These are phyloP conservation scores for Apogon hyalosoma DNA, from an alignment of 2,797 vertebrate species.

Conservation along the genomic window DNA sequence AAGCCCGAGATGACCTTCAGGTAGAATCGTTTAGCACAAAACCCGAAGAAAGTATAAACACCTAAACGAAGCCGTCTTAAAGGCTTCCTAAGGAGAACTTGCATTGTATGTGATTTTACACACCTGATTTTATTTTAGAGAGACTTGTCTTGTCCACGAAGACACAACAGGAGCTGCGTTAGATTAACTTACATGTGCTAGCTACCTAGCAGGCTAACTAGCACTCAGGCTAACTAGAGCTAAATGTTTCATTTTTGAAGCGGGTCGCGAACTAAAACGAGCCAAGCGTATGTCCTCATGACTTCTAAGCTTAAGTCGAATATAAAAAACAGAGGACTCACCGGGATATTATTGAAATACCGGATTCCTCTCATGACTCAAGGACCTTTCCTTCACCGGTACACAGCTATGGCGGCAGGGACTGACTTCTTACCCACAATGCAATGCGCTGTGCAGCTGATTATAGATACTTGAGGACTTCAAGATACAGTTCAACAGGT, in stretches of 20 bases:
- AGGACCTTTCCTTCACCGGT: conserved; percentile 67
- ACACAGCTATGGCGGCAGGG: conserved; percentile 65
- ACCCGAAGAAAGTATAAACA: neutral
- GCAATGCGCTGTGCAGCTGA: conserved; percentile 33
- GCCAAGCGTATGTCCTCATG: accelerated
- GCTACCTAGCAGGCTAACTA: conserved; percentile 47
- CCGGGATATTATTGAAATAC: conserved; percentile 72
- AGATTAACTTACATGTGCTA: conserved; percentile 5
- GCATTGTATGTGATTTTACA: accelerated
- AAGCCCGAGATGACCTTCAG: conserved; percentile 70
- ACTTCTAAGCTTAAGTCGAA: neutral
- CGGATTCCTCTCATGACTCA: conserved; percentile 81
- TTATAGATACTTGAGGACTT: conserved; percentile 6
- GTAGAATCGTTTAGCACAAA: conserved; percentile 13
- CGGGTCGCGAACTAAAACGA: accelerated
- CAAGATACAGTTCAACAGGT: conserved; percentile 28
- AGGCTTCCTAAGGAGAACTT: accelerated
- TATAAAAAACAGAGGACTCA: conserved; percentile 56
- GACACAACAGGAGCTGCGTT: neutral
- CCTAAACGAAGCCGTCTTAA: accelerated
- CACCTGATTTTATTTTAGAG: neutral
- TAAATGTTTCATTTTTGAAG: neutral
- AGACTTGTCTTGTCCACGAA: neutral
- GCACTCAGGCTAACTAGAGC: conserved; percentile 41
- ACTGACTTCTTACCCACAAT: conserved; percentile 71